Conservation (phyloP, 2,113 vertebrate species). For the Callipepla squamata region DNA sequence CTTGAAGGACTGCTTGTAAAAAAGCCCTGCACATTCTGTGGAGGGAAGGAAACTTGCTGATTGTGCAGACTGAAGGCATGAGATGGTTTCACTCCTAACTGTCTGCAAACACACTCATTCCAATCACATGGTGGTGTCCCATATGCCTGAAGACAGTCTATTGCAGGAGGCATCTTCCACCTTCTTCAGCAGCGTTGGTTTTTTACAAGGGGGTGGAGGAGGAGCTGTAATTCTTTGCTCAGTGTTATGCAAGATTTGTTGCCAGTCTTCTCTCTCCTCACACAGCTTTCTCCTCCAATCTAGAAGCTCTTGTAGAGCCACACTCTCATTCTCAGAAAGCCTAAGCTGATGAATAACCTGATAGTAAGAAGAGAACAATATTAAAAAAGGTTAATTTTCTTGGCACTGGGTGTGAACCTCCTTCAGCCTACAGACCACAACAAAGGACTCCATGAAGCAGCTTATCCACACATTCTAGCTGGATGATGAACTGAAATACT, state of each 20-base stretch:
- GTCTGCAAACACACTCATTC: background rate
- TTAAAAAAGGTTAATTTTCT: background rate
- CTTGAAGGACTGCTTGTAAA: background rate
- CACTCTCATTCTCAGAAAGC: conserved; percentile 83
- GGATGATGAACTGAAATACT: background rate
- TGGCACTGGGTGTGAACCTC: background rate
- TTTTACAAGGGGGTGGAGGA: conserved; percentile 82
- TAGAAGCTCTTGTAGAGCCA: conserved; percentile 86
- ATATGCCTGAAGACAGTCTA: conserved; percentile 72
- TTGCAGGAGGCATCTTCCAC: conserved; percentile 72
- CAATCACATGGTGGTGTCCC: conserved; percentile 71
- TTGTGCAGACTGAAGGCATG: background rate
- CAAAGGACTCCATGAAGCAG: background rate
- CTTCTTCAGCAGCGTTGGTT: conserved; percentile 83
- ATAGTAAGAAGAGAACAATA: background rate
- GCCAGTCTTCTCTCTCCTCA: conserved; percentile 82
- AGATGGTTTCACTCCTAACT: background rate
- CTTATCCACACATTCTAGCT: background rate
- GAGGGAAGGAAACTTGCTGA: conserved; percentile 33
- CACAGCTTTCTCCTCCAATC: conserved; percentile 87
- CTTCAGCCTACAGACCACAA: background rate
- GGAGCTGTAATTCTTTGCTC: conserved; percentile 78
- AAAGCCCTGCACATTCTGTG: background rate
- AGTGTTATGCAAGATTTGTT: conserved; percentile 64
- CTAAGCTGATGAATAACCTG: conserved; percentile 87